phyloP scores from a whole-genome alignment of 2,797 vertebrate genomes.

The Sebastes hopkinsi region DNA sequence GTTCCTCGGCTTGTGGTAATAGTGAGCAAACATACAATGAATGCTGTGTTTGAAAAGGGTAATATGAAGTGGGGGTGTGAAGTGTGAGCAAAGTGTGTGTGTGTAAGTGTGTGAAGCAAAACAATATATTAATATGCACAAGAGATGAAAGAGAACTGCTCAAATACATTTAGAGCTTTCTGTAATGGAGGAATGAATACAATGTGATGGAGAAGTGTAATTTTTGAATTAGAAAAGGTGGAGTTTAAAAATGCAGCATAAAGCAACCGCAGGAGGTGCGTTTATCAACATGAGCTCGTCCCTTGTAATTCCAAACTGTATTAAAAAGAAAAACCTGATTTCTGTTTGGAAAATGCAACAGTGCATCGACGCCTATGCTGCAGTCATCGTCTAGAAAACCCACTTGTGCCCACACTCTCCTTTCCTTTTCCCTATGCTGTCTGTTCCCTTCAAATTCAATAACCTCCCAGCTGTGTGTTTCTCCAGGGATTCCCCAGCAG shows the following conservation, averaged over 20 bases:
- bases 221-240: conserved; percentile 38
- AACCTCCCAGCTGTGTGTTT: conserved; percentile 75
- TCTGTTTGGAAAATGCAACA: conserved; percentile 32
- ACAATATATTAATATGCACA: conserved; percentile 58
- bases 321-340: conserved; percentile 18
- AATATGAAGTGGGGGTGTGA: conserved; percentile 20
- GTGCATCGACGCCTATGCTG: conserved; percentile 5
- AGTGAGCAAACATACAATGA: conserved; percentile 44
- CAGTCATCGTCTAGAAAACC: conserved; percentile 46
- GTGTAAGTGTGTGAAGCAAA: conserved; percentile 25
- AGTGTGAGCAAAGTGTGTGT: conserved; percentile 11
- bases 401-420: conserved; percentile 30
- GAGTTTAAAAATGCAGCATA: conserved; percentile 35
- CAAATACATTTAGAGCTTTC: conserved; percentile 50
- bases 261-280: conserved; percentile 22
- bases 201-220: conserved; percentile 38
- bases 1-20: conserved; percentile 16
- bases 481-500: conserved; percentile 75
- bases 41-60: conserved; percentile 33
- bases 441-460: conserved; percentile 75
- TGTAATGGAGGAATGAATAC: conserved; percentile 47
- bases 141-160: conserved; percentile 64
- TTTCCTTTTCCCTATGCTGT: conserved; percentile 41
- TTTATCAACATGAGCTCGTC: conserved; percentile 17
- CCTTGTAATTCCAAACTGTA: background rate